phyloP scores from a whole-genome alignment of 2,888 invertebrate species.

The Diploptera punctata region DNA sequence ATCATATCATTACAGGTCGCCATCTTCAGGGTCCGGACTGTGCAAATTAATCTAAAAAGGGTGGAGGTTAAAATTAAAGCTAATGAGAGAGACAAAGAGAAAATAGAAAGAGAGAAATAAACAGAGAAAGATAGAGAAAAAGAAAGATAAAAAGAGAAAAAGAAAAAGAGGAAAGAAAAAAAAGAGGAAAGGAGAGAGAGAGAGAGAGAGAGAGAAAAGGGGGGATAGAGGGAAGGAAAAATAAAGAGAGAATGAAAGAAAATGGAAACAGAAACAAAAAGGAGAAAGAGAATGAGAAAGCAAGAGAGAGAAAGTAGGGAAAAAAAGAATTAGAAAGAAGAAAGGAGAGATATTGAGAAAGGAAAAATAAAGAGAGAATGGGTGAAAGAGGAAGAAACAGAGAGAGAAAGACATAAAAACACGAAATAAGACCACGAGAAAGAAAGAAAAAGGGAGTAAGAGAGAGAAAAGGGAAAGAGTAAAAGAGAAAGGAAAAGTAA shows the following conservation, averaged over 20 bases:
- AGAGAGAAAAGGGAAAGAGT: background rate
- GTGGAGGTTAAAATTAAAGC: too few species aligned
- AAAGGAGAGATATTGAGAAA: background rate
- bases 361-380: background rate
- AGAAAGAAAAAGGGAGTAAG: background rate
- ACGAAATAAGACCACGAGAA: background rate
- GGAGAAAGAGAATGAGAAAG: background rate
- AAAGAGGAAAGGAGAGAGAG: background rate
- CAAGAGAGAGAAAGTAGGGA: background rate
- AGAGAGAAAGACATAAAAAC: background rate
- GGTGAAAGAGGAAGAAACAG: background rate
- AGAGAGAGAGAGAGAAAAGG: background rate
- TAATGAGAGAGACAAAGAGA: background rate
- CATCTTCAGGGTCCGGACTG: too few species aligned
- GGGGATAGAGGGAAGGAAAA: background rate
- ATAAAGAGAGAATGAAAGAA: background rate
- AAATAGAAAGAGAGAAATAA: too few species aligned
- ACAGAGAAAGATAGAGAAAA: too few species aligned
- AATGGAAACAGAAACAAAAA: background rate
- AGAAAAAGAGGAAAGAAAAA: background rate
- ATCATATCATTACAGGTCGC: too few species aligned
- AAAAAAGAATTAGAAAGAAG: background rate
- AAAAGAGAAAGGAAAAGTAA: background rate
- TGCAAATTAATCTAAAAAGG: too few species aligned
- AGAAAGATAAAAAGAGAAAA: background rate